A percentile compares a stretch with the other conserved stretches of the same genome.
Conservation (phyloP, 2,113 vertebrate genomes). For the Carassius carassius region DNA sequence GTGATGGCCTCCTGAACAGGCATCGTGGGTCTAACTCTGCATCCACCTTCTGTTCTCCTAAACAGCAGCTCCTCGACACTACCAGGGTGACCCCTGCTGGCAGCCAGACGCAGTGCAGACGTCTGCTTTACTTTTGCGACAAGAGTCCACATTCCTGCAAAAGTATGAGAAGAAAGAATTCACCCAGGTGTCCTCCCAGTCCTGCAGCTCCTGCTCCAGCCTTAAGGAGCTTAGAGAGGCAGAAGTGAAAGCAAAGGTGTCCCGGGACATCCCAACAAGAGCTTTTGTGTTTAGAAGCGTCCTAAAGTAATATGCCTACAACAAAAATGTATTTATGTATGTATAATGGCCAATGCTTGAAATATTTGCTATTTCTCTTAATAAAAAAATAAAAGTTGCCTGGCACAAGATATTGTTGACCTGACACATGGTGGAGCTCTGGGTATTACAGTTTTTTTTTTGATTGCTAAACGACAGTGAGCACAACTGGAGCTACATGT, state of each 20-base stretch:
- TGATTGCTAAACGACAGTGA: no score
- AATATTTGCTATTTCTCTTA: background rate
- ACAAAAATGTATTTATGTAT: background rate
- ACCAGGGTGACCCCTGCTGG: slow-evolving; percentile 78
- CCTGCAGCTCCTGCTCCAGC: slow-evolving; percentile 82
- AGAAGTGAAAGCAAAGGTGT: slow-evolving; percentile 82
- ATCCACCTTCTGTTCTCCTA: slow-evolving; percentile 81
- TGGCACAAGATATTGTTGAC: slow-evolving; percentile 63
- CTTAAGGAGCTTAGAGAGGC: slow-evolving; percentile 81
- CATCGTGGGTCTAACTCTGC: slow-evolving; percentile 81
- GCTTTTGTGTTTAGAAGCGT: background rate
- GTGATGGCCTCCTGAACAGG: slow-evolving; percentile 74
- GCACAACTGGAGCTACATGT: no score
- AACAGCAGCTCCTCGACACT: slow-evolving; percentile 86
- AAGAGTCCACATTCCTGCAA: slow-evolving; percentile 89
- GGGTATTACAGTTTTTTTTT: no score
- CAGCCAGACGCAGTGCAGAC: slow-evolving; percentile 79
- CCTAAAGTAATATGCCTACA: background rate
- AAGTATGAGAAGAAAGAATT: background rate
- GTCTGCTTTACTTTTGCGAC: slow-evolving; percentile 84
- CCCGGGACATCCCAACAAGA: slow-evolving; percentile 76
- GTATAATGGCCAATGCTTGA: background rate
- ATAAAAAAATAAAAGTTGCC: slow-evolving; percentile 3
- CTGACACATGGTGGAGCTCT: slow-evolving; percentile 47
- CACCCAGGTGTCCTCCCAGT: slow-evolving; percentile 79